phyloP scores from a whole-genome alignment of 1,140 invertebrate genomes.

The Mamestra configurata region DNA sequence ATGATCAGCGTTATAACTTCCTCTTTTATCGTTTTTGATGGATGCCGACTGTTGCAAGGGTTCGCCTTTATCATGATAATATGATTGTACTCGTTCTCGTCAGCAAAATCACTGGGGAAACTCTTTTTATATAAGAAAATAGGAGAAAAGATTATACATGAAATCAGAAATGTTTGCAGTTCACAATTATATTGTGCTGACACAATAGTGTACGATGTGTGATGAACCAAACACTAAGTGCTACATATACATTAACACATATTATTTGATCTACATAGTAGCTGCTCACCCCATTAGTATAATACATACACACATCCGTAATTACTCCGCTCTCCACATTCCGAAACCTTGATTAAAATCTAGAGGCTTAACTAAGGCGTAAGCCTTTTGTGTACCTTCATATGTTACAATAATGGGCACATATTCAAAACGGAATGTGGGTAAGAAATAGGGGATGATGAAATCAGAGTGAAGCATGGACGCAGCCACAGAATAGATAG shows the following conservation, averaged over 20 bases:
- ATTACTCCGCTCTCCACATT: constrained; percentile 38
- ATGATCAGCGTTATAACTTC: constrained; percentile 2
- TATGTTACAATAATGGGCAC: constrained; percentile 39
- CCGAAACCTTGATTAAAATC: constrained; percentile 38
- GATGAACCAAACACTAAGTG: neutral
- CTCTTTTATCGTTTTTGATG: neutral
- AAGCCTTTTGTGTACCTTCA: constrained; percentile 36
- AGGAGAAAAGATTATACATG: too few species aligned
- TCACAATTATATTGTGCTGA: too few species aligned
- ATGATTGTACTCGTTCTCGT: neutral
- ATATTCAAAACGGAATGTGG: constrained; percentile 33
- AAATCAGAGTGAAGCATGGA: constrained; percentile 22
- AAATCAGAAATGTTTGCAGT: too few species aligned
- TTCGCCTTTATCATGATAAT: neutral
- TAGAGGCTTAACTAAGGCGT: constrained; percentile 36
- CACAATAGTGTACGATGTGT: too few species aligned
- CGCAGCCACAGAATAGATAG: neutral
- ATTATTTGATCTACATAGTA: neutral
- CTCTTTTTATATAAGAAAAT: too few species aligned
- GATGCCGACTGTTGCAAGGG: neutral
- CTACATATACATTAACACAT: neutral
- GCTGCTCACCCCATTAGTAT: constrained; percentile 28
- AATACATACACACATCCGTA: constrained; percentile 19
- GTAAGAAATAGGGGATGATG: constrained; percentile 38
- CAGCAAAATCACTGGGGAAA: neutral